Base-by-base conservation (phyloP, 1,140 invertebrate species). In the Macrotrachela quadricornifera region DNA sequence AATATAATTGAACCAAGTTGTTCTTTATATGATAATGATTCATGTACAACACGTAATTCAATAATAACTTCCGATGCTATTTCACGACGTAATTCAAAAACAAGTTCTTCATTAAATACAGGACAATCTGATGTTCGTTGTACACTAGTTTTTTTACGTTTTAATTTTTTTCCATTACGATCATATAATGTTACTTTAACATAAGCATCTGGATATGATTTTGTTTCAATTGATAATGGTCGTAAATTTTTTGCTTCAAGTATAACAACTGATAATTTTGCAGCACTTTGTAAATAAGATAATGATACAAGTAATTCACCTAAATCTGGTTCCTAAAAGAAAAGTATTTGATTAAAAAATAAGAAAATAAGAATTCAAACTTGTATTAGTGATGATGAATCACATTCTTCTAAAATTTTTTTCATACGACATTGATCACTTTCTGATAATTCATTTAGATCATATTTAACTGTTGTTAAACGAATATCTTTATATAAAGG, bases 91-190 rank as follows among this genome's bases (percentile, higher is more conserved):
- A 77, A 69, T 8, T 79, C 78, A 63, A 81, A 80, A 3, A 80
- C 78, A 59, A 82, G 79, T 63, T 82, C 80, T 42, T 97, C 91
- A 71, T 97, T 97, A 73, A 94, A 99, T 46, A 97, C 86, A 0
- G 92, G 92, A 71, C 88, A 92, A 50, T 92, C 73, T 4, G 91
- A 96, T 38, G 87, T 78, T 66, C 94, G 96, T 75, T 95, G 95
- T 21, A 96, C 87, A 64, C 94, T 88, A 0, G 92, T 97, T 74
- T 96, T 96, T 76, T 95, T 95, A 74, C 96, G 97, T 43, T 85
- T 84, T 58, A 97, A 85, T 54, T 90, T 78, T 66, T 95, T 87
- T n/a, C 84, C 83, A 69, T 96, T 91, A 17, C 46, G 46, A 69
- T 83, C 87, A 10, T 94, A 73, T 58, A 97, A 74, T 71, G 96